A percentile compares a stretch with the other conserved stretches of the same genome.
phyloP scores from a whole-genome alignment of 2,888 invertebrate genomes.

The Drosophila fulvimacula region DNA sequence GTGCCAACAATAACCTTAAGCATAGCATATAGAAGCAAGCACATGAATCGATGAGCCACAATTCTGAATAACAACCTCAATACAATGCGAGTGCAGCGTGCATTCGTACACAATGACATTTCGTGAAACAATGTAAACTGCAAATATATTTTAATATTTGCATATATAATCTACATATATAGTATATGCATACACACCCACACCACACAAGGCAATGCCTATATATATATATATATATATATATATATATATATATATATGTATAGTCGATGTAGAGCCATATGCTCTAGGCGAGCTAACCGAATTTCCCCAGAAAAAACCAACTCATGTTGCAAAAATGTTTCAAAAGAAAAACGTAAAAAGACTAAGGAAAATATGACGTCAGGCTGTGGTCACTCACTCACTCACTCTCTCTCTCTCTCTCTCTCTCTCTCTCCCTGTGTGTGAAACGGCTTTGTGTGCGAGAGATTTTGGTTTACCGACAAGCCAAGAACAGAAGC shows the following conservation, averaged over 20 bases:
- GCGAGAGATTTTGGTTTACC: slow-evolving; percentile 34
- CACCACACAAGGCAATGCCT: slow-evolving; percentile 12
- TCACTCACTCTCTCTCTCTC: slow-evolving; percentile 14
- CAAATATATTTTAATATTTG: slow-evolving; percentile 23
- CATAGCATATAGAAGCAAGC: background rate
- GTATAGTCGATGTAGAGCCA: slow-evolving; percentile 28
- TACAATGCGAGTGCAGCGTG: slow-evolving; percentile 19
- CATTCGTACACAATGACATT: slow-evolving; percentile 36
- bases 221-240: background rate
- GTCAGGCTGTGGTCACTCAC: slow-evolving; percentile 65
- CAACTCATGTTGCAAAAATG: slow-evolving; percentile 77
- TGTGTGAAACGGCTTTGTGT: slow-evolving; percentile 6
- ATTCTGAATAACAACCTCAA: slow-evolving; percentile 20
- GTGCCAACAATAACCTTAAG: background rate
- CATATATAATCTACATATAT: slow-evolving; percentile 2
- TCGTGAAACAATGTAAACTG: slow-evolving; percentile 44
- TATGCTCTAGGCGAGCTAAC: slow-evolving; percentile 49
- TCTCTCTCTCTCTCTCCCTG: slow-evolving; percentile 13
- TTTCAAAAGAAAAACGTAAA: slow-evolving; percentile 44
- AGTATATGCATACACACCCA: slow-evolving; percentile 25
- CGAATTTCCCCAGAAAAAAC: slow-evolving; percentile 73
- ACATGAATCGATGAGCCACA: slow-evolving; percentile 7
- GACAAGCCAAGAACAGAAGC: slow-evolving; percentile 26
- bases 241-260: background rate
- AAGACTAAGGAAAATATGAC: slow-evolving; percentile 72